Percentiles rank a stretch among this genome's conserved stretches.
Evolutionary conservation across 2,113 vertebrate genomes (phyloP).

Genomic region (Ailurus styani): DNA sequence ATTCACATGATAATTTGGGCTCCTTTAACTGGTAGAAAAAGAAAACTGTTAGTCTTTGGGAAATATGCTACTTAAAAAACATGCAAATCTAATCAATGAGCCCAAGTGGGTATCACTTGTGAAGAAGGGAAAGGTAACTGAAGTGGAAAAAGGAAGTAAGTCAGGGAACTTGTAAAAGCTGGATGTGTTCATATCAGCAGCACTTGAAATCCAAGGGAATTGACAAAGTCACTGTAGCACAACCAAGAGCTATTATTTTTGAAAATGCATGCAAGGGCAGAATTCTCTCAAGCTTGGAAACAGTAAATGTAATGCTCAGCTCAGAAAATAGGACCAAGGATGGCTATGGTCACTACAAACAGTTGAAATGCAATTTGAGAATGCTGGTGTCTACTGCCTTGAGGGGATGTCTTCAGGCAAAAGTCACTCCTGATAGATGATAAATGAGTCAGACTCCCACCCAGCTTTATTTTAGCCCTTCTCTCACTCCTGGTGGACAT

Average conservation of each 20-base stretch:
- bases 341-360: neutral
- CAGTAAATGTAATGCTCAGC: neutral
- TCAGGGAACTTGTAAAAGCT: neutral
- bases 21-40: neutral
- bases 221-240: slow-evolving; percentile 41
- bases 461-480: neutral
- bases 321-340: neutral
- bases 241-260: slow-evolving; percentile 43
- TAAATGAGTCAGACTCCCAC: neutral
- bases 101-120: neutral
- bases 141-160: neutral
- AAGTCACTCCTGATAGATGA: neutral
- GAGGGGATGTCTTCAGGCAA: neutral
- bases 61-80: neutral
- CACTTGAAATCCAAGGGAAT: slow-evolving; percentile 33
- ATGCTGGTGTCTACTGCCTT: neutral
- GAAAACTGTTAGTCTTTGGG: neutral
- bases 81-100: neutral
- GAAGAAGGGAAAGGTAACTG: neutral
- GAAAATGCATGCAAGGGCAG: slow-evolving; percentile 32
- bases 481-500: neutral
- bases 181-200: neutral
- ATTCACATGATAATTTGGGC: neutral
- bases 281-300: slow-evolving; percentile 33
- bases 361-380: neutral